These are phyloP conservation scores for Orius insidiosus DNA, from an alignment of 1,140 invertebrate genomes.

Conservation along the genomic window DNA sequence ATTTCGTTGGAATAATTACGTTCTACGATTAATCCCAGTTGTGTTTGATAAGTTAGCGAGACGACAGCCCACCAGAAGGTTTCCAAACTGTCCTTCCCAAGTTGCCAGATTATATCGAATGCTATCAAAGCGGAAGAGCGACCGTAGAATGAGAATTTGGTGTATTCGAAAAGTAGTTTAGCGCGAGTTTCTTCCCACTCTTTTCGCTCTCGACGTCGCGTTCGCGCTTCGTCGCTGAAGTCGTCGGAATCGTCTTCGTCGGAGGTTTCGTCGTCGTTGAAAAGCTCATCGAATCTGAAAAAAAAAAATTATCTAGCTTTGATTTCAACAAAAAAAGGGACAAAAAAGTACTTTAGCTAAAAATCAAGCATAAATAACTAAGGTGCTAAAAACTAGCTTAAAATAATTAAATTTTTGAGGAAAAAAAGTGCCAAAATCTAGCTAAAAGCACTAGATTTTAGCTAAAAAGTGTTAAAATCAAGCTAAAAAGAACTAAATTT, in stretches of 20 bases:
- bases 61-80: constrained; percentile 46
- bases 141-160: constrained; percentile 74
- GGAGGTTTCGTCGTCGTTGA: constrained; percentile 35
- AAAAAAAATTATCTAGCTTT: too few relatives aligned
- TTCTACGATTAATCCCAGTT: constrained; percentile 10
- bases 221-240: constrained; percentile 49
- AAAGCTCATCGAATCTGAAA: constrained; percentile 59
- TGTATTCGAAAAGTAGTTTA: constrained; percentile 77
- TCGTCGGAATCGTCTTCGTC: constrained; percentile 24
- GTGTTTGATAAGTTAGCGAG: constrained; percentile 10
- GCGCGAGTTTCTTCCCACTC: constrained; percentile 71
- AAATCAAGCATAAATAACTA: too few relatives aligned
- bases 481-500: too few relatives aligned
- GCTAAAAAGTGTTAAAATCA: too few relatives aligned
- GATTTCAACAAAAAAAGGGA: too few relatives aligned
- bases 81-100: constrained; percentile 71
- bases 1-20: constrained; percentile 11
- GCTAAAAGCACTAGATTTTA: too few relatives aligned
- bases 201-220: constrained; percentile 47
- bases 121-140: constrained; percentile 56
- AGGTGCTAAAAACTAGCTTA: too few relatives aligned
- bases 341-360: too few relatives aligned
- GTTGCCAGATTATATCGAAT: constrained; percentile 74
- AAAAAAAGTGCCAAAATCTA: too few relatives aligned
- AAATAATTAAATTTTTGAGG: too few relatives aligned